These are phyloP conservation scores for Campoletis raptor DNA, from an alignment of 2,888 invertebrate genomes.

Conservation along the genomic window DNA sequence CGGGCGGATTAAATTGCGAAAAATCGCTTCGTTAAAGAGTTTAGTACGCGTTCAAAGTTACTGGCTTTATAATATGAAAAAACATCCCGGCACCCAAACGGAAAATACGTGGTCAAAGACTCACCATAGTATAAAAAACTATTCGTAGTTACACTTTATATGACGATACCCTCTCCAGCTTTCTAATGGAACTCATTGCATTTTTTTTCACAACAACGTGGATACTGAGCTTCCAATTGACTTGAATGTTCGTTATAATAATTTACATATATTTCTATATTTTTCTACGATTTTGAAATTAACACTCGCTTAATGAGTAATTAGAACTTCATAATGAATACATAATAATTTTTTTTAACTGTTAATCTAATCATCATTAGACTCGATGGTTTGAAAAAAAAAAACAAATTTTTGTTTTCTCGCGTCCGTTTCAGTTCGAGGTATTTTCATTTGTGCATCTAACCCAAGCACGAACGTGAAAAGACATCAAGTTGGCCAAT, in stretches of 20 bases:
- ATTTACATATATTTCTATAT: not conserved
- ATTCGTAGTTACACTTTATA: slow-evolving; percentile 20
- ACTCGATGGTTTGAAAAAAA: not conserved
- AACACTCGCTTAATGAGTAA: not conserved
- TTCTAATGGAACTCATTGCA: not conserved
- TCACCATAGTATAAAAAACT: slow-evolving; percentile 33
- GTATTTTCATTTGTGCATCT: not conserved
- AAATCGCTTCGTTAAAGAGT: slow-evolving; percentile 64
- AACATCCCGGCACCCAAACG: slow-evolving; percentile 37
- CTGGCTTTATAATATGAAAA: slow-evolving; percentile 24
- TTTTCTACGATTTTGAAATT: not conserved
- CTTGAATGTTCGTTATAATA: not conserved
- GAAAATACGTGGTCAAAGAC: slow-evolving; percentile 34
- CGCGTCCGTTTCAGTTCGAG: not conserved
- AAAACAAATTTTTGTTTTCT: not conserved
- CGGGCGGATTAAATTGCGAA: slow-evolving; percentile 47
- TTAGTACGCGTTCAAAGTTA: slow-evolving; percentile 45
- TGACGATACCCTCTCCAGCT: not conserved
- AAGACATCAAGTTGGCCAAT: slow-evolving; percentile 2
- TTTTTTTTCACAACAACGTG: not conserved
- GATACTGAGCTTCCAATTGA: not conserved
- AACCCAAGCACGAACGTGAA: slow-evolving; percentile 7
- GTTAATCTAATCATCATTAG: not conserved
- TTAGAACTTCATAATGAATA: not conserved
- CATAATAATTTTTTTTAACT: not conserved